Base-by-base conservation (phyloP, 2,888 invertebrate genomes). In the Lucinisca nassula region DNA sequence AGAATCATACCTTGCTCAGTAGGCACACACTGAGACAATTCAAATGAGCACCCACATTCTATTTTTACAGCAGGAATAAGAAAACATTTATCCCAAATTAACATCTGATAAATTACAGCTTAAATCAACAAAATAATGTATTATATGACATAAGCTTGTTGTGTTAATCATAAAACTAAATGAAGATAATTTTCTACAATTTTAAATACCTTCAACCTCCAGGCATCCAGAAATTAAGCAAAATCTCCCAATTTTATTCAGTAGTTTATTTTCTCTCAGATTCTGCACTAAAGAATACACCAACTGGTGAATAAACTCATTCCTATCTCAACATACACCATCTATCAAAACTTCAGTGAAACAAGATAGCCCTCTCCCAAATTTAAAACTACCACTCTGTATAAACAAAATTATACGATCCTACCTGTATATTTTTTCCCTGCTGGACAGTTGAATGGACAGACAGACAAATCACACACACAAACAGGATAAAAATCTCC, bases 271-370 rank as follows among this genome's bases (percentile, higher is more conserved):
- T 12, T 8, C 8, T 8, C 45, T 45, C 17, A 45, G 8, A 45
- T 45, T 45, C 45, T 45, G 8, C 45, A 45, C 32, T 21, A 4
- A 35, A 12, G n/a, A 17, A 35, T 35, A 67, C 30, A 4, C 27
- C 27, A 24, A 27, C 24, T 61, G 24, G 1, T 1, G 17, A 1
- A 35, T 3, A 32, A 35, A 32, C 32, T 35, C 14, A 6, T 1
- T 14, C 32, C n/a, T 17, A 67, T 67, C 67, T 67, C 1, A 67
- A 27, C 67, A 67, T 45, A 67, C 67, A 35, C 21, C 17, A 67
- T 67, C 35, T 67, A 67, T 67, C 67, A 67, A 67, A 67, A 35
- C 67, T n/a, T 67, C 67, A 67, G 12, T 67, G 67, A 67, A 67
- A 67, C 17, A 1, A 67, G 67, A 67, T 55, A 55, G 17, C 32